Percentiles rank a stretch among this genome's conserved stretches.
phyloP scores from a whole-genome alignment of 2,888 invertebrate species.

The Drosophila quinaria region DNA sequence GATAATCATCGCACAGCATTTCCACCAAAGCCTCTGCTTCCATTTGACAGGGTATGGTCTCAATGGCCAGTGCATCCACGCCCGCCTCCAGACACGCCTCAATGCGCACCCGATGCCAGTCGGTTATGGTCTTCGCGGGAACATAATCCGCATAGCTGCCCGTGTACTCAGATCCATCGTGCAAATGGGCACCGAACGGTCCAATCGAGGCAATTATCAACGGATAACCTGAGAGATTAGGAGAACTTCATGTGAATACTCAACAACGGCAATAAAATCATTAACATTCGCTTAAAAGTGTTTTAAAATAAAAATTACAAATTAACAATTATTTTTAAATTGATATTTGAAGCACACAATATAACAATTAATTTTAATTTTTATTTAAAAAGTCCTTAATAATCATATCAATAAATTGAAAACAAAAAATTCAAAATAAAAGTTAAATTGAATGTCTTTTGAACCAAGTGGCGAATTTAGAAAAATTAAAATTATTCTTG shows the following conservation, averaged over 20 bases:
- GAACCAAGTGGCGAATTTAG: too few species aligned
- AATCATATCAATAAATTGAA: too few species aligned
- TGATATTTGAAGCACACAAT: too few species aligned
- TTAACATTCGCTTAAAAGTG: too few species aligned
- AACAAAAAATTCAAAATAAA: too few species aligned
- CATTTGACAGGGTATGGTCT: conserved; percentile 95
- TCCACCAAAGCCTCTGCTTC: conserved; percentile 95
- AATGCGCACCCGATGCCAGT: conserved; percentile 95
- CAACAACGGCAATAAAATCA: too few species aligned
- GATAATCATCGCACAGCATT: conserved; percentile 91
- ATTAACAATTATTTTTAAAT: too few species aligned
- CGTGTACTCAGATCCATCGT: conserved; percentile 97
- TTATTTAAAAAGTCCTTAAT: too few species aligned
- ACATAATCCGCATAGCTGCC: conserved; percentile 92
- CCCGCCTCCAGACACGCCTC: conserved; percentile 92
- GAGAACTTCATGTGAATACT: not conserved
- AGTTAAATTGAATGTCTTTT: too few species aligned
- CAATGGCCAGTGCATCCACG: conserved; percentile 94
- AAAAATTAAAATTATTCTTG: too few species aligned
- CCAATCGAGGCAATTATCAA: conserved; percentile 95
- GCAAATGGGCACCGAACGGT: conserved; percentile 95
- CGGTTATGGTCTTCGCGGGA: conserved; percentile 89
- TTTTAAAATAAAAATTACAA: too few species aligned
- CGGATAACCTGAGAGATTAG: conserved; percentile 85
- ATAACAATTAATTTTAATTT: too few species aligned